Conservation (phyloP, 2,888 invertebrate species). For the Pheosia gnoma region DNA sequence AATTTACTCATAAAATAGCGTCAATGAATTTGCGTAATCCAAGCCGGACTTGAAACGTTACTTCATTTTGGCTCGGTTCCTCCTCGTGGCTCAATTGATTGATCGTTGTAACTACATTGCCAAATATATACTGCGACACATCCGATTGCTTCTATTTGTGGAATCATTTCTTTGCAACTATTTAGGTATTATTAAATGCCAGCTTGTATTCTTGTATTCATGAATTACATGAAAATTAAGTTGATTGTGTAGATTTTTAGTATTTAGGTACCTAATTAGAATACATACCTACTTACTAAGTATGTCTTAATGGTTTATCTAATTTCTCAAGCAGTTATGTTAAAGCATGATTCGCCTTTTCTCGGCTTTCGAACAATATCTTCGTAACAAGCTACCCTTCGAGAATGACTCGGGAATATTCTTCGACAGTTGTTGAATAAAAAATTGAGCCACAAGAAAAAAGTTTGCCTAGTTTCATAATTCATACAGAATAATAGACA, state of each 20-base stretch:
- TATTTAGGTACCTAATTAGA: too few relatives aligned
- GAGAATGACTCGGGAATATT: neutral
- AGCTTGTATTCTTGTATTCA: neutral
- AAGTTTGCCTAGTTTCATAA: neutral
- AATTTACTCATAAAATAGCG: neutral
- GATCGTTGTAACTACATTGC: slow-evolving; percentile 16
- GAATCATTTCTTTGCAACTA: slow-evolving; percentile 2
- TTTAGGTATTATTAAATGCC: neutral
- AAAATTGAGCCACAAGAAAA: neutral
- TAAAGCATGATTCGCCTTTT: neutral
- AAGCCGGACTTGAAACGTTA: slow-evolving; percentile 21
- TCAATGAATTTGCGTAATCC: slow-evolving; percentile 21
- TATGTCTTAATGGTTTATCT: too few relatives aligned
- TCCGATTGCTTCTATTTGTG: slow-evolving; percentile 17
- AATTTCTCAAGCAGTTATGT: neutral
- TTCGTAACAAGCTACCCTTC: neutral
- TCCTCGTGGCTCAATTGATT: slow-evolving; percentile 11
- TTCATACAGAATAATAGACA: neutral
- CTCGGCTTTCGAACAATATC: neutral
- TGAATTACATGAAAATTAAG: neutral
- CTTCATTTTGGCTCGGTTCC: slow-evolving; percentile 30
- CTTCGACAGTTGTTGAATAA: neutral
- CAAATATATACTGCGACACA: slow-evolving; percentile 20
- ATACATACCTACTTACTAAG: too few relatives aligned
- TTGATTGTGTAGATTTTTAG: neutral